Evolutionary conservation across 2,797 vertebrate species (phyloP).

Genomic region (Ctenopoma kingsleyae): DNA sequence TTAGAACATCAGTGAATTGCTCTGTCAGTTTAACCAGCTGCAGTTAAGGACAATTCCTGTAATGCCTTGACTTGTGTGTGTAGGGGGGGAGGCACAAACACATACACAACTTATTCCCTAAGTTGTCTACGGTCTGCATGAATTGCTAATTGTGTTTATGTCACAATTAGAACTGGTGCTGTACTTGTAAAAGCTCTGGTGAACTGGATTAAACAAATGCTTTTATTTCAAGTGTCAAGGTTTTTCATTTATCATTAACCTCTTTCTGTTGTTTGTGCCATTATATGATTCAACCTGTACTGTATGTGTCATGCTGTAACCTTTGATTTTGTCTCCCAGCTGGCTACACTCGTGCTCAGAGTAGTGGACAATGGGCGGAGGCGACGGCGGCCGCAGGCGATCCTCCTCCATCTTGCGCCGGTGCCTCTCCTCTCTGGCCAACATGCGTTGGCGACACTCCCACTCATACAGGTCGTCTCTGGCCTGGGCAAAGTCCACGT

Average conservation of each 20-base stretch:
- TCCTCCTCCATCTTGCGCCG: slow-evolving; percentile 92
- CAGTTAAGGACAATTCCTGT: slow-evolving; percentile 27
- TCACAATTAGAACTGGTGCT: neutral
- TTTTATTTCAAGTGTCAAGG: neutral
- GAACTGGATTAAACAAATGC: neutral
- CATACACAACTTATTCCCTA: neutral
- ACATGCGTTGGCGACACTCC: slow-evolving; percentile 95
- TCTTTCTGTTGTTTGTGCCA: neutral
- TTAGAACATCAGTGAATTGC: slow-evolving; percentile 30
- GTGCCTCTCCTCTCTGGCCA: slow-evolving; percentile 94
- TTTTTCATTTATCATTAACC: neutral
- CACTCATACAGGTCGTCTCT: slow-evolving; percentile 96
- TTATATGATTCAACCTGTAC: neutral
- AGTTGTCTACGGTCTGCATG: neutral
- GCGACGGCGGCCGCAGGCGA: slow-evolving; percentile 90
- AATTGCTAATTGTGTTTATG: slow-evolving; percentile 1
- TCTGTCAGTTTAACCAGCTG: slow-evolving; percentile 31
- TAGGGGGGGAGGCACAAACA: neutral
- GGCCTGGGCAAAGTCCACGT: slow-evolving; percentile 96
- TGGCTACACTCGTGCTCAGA: slow-evolving; percentile 94
- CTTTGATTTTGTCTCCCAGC: slow-evolving; percentile 94
- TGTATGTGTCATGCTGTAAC: slow-evolving; percentile 62
- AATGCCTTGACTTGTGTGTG: neutral
- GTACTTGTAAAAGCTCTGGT: neutral
- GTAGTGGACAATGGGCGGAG: slow-evolving; percentile 94